Base-by-base conservation (phyloP, 2,113 vertebrate species). In the Rhinoderma darwinii region DNA sequence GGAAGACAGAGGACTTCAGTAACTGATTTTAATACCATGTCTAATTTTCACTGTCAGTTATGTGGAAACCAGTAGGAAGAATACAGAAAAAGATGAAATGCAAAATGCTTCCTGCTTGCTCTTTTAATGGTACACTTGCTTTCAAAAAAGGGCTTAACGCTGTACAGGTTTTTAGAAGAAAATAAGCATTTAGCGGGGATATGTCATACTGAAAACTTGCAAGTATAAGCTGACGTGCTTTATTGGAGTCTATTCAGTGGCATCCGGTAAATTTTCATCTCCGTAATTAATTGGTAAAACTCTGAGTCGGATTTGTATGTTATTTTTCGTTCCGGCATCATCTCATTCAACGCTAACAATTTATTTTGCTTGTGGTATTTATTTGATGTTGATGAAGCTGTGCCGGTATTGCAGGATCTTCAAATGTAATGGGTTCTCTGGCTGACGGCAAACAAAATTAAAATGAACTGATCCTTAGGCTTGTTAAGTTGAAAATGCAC, bases 1-100 rank as follows among this genome's bases (percentile, higher is more conserved):
- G 93, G 93, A 95, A 96, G 93, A 94, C 94, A 94, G 94, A 95
- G 91, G 92, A 95, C 92, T 94, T 92, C 93, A 94, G 94, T 93
- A 95, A 94, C 95, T 94, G 95, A 96, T 95, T 96, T 96, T 96
- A 96, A 96, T 96, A 95, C 90, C 93, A 89, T 92, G 93, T 94
- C 94, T 96, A 95, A 95, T 96, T 96, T 93, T 94, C 95, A 90
- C 94, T 96, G 95, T 95, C 95, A 95, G 94, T 95, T 96, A 95
- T 95, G 83, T 93, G 92, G 91, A 93, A 94, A 93, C 93, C 92
- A 92, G 91, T 91, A 92, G 79, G 90, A 92, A 91, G 94, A 94
- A 94, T 94, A 90, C 91, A 92, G 90, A 89, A 90, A 92, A 95
- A 93, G 92, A 96, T 93, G 91, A 95, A 95, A 96, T 95, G 95